phyloP scores from a whole-genome alignment of 2,113 vertebrate species.

The Elanus axillaris region DNA sequence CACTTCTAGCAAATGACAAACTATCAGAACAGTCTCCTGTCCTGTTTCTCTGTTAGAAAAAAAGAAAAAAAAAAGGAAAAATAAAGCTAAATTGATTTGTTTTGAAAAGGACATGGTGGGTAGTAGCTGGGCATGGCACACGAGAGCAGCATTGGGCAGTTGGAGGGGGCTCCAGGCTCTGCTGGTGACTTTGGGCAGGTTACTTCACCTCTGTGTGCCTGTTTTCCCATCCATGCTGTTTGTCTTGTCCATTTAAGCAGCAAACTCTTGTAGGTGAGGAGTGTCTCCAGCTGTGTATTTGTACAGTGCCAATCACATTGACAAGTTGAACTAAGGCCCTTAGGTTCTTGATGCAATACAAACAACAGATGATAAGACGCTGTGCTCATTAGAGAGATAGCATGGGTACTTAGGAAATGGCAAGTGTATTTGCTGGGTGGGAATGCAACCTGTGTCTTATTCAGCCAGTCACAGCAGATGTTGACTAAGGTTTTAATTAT shows the following conservation, averaged over 20 bases:
- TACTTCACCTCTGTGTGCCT: background rate
- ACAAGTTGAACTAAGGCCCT: background rate
- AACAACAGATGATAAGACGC: background rate
- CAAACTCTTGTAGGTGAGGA: background rate
- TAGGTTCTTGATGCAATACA: background rate
- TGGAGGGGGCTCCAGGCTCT: background rate
- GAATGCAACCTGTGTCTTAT: background rate
- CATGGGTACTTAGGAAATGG: background rate
- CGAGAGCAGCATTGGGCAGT: fast-evolving
- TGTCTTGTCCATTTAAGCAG: background rate
- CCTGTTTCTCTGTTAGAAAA: background rate
- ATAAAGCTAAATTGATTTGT: background rate
- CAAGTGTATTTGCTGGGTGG: background rate
- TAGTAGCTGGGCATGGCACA: background rate
- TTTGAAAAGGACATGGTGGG: background rate
- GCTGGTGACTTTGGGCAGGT: background rate
- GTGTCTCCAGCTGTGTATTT: background rate
- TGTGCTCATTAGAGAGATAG: background rate
- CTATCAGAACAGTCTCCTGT: background rate
- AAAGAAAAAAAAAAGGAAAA: background rate
- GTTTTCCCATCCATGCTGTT: background rate
- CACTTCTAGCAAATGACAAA: background rate
- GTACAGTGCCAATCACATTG: fast-evolving
- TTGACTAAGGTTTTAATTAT: background rate
- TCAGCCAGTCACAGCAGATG: background rate